Conservation (phyloP, 2,888 invertebrate genomes). For the Melinaea menophilus region DNA sequence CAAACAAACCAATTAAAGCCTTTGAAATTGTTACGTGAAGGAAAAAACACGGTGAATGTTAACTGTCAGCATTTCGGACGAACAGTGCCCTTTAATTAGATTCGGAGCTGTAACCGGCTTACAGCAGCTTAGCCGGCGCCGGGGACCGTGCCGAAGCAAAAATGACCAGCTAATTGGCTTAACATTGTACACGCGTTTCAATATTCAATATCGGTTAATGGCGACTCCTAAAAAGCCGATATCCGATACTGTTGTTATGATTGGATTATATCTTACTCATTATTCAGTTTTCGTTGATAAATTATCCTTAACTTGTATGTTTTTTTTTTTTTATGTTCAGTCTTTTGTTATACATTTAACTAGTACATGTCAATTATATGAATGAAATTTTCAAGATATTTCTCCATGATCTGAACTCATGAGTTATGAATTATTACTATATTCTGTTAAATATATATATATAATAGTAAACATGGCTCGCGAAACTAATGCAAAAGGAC, state of each 20-base stretch:
- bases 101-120: conserved; percentile 74
- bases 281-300: conserved; percentile 23
- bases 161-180: conserved; percentile 77
- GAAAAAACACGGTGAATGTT: conserved; percentile 60
- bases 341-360: too few relatives aligned
- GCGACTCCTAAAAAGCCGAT: conserved; percentile 52
- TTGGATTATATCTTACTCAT: conserved; percentile 35
- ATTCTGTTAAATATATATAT: too few relatives aligned
- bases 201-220: conserved; percentile 69
- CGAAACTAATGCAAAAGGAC: too few relatives aligned
- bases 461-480: too few relatives aligned
- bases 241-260: conserved; percentile 33
- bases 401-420: too few relatives aligned
- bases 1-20: conserved; percentile 63
- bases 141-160: conserved; percentile 67
- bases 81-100: conserved; percentile 74
- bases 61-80: conserved; percentile 71
- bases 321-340: neutral
- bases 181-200: conserved; percentile 67
- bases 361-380: too few relatives aligned
- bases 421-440: too few relatives aligned
- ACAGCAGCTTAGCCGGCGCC: conserved; percentile 68
- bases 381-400: too few relatives aligned
- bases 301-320: conserved; percentile 8
- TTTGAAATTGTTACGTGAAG: conserved; percentile 51